Evolutionary conservation across 1,140 invertebrate genomes (phyloP), one percentile per base, ranked within the genome.

Genomic region (Mercenaria mercenaria): DNA sequence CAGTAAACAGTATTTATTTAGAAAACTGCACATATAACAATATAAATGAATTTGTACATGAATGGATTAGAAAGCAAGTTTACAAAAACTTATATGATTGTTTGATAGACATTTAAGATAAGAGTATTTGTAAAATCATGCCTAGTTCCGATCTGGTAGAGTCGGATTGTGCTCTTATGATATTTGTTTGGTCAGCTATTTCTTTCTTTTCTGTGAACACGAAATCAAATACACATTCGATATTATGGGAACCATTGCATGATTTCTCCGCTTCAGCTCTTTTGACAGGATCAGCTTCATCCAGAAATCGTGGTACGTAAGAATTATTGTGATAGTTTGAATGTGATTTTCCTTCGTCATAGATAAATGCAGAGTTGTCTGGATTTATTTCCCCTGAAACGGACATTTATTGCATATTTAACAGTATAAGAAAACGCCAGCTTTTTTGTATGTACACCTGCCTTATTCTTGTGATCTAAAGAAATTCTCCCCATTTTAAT

Each of bases 151-250:
- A 4, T 32, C 6, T 74, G 8, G 69, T 37, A 23, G 34, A 32
- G 29, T 74, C 69, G 4, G 39, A 20, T 3, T 37, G 3, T 29
- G 4, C 34, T 37, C 32, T 74, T 13, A 74, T 32, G 15, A 32
- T 41, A 10, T 34, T 74, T 32, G 69, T 74, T 41, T 20, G 15
- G 4, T 32, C 8, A 32, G 20, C 69, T 26, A 74, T 32, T 29
- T 74, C 34, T 23, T 18, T 37, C 11, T 23, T 34, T 34, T 74
- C 69, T 11, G 69, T 74, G 32, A 74, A 74, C 11, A 74, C 69
- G 69, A 37, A 10, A 29, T 74, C 69, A 23, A 74, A 74, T 3
- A 74, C 23, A 74, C 69, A 74, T 74, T 74, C 69, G 32, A 74
- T 37, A 37, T 74, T 74, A 15, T 74, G 26, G 4, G 69, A 74